Evolutionary conservation across 1,140 invertebrate species (phyloP), one percentile per base, ranked within the genome.

Genomic region (Aethina tumida): DNA sequence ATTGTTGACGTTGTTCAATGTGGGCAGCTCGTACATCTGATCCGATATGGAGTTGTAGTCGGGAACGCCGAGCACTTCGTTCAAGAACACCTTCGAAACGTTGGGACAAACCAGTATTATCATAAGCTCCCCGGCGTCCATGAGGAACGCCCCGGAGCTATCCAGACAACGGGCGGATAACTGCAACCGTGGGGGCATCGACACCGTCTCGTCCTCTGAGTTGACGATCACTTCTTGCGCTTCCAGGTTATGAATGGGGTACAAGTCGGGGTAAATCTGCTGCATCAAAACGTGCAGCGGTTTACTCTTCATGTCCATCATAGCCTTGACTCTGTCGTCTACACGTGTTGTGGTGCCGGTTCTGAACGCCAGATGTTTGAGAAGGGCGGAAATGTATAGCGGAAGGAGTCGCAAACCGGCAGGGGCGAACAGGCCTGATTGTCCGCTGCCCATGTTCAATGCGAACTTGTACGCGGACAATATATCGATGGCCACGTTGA

Each of bases 401-500:
- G 96, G 92, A 53, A 97, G 59, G 40, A 97, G 65, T 41, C 81
- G 72, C 18, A 96, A 67, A 51, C 79, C 75, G 28, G 69, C 64
- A 1, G 88, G 84, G 16, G 79, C 77, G 36, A 84, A 62, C 9
- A 99, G 70, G 35, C 80, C 79, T 9, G 71, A 58, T 27, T 56
- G 55, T 22, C 65, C 59, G 4, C 62, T 63, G 21, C 77, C 71
- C 33, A 77, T 66, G 50, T 76, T 75, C 56, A 86, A 74, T 16
- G 76, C 71, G 20, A 78, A 49, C 55, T 81, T 80, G 60, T 84
- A 97, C 3, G 91, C 79, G 30, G 77, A 77, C 16, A 98, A 65
- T 43, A 88, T 77, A 68, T 99, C 96, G 27, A 95, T 76, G 2
- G 83, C 88, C 22, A 91, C 93, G 67, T 97, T 97, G 25, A 96